A percentile compares a stretch with the other conserved stretches of the same genome.
phyloP scores from a whole-genome alignment of 2,113 vertebrate species.

The Catagonus wagneri region DNA sequence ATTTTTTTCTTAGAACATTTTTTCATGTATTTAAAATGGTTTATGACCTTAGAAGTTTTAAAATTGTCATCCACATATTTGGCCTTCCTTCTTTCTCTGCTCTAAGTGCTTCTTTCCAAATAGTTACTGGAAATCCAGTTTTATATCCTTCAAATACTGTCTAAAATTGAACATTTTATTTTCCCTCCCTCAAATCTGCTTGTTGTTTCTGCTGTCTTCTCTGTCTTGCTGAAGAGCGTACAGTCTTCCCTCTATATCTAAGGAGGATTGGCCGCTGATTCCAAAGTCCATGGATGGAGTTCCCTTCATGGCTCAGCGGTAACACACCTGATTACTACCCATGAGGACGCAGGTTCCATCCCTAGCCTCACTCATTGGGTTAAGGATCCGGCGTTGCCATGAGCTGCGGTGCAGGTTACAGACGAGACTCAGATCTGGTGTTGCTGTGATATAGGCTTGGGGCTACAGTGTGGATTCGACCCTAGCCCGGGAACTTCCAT shows the following conservation, averaged over 20 bases:
- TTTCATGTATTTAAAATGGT: constrained; percentile 18
- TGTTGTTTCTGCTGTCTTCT: background rate
- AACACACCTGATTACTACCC: no score
- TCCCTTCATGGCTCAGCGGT: no score
- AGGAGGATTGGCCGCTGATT: background rate
- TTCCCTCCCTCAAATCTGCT: background rate
- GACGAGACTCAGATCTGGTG: no score
- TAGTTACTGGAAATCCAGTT: constrained; percentile 17
- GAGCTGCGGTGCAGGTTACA: no score
- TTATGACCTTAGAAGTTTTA: constrained; percentile 34
- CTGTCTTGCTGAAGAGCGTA: background rate
- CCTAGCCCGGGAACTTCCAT: no score
- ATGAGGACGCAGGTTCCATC: no score
- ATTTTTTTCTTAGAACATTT: background rate
- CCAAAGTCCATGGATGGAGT: background rate
- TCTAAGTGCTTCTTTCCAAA: constrained; percentile 27
- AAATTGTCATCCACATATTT: constrained; percentile 3
- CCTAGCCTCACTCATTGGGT: no score
- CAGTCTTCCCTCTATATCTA: background rate
- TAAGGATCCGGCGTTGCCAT: no score
- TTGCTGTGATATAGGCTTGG: no score
- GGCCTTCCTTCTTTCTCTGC: constrained; percentile 1
- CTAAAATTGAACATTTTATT: constrained; percentile 21
- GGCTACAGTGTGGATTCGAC: no score
- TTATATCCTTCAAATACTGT: background rate